Percentiles rank a stretch among this genome's conserved stretches.
phyloP scores from a whole-genome alignment of 2,888 invertebrate genomes.

The Synergus itoensis region DNA sequence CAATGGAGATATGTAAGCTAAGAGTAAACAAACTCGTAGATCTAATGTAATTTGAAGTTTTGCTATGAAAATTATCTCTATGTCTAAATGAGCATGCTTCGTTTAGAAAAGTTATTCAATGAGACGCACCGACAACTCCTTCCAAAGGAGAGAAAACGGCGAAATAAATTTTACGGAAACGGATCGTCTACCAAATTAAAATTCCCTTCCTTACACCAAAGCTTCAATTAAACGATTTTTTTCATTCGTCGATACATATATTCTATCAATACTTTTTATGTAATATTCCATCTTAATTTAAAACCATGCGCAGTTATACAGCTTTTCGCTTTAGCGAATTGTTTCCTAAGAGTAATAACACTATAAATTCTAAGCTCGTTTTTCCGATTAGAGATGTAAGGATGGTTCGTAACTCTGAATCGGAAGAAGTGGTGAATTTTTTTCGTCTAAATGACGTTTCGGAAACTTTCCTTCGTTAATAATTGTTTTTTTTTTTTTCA shows the following conservation, averaged over 20 bases:
- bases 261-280: conserved; percentile 34
- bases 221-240: not conserved
- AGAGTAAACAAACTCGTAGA: conserved; percentile 54
- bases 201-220: not conserved
- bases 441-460: conserved; percentile 23
- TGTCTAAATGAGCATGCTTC: conserved; percentile 38
- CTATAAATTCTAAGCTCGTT: conserved; percentile 41
- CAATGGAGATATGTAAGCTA: conserved; percentile 71
- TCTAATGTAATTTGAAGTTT: conserved; percentile 26
- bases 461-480: conserved; percentile 19
- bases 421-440: conserved; percentile 10
- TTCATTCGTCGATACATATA: conserved; percentile 5
- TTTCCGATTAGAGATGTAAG: conserved; percentile 35
- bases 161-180: conserved; percentile 9
- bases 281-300: conserved; percentile 40
- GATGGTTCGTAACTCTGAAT: conserved; percentile 1
- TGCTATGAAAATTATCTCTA: conserved; percentile 21
- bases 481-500: not conserved
- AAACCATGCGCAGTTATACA: conserved; percentile 26
- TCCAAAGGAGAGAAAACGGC: conserved; percentile 2
- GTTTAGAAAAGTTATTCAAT: conserved; percentile 23
- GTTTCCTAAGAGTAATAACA: conserved; percentile 33
- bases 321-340: conserved; percentile 10
- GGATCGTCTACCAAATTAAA: not conserved
- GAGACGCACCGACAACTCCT: not conserved